Conservation (phyloP, 2,888 invertebrate species). For the Adineta ricciae region DNA sequence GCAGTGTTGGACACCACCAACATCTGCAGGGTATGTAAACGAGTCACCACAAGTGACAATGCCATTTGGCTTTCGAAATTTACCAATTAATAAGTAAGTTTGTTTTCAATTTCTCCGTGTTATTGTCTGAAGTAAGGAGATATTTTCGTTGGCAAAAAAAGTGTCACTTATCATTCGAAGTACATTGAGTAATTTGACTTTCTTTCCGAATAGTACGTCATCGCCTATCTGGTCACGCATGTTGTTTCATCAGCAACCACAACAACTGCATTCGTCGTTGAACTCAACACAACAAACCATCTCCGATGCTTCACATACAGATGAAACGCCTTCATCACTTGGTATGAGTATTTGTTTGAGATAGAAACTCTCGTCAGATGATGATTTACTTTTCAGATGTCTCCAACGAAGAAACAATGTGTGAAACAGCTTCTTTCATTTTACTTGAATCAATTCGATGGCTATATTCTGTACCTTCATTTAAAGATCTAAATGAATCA, state of each 20-base stretch:
- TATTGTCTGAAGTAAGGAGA: too few species aligned
- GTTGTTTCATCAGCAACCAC: neutral
- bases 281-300: neutral
- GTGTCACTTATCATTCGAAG: too few species aligned
- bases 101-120: neutral
- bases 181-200: neutral
- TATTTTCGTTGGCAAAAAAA: too few species aligned
- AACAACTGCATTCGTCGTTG: neutral
- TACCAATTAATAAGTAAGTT: neutral
- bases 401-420: neutral
- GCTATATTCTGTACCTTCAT: neutral
- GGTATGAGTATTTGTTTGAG: neutral
- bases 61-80: neutral
- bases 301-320: neutral
- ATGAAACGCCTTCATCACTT: neutral
- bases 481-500: neutral
- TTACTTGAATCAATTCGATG: slow-evolving; percentile 15
- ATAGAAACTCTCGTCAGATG: too few species aligned
- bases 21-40: neutral
- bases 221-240: neutral
- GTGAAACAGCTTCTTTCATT: neutral
- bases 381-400: neutral
- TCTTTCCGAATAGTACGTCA: neutral
- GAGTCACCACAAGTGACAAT: neutral
- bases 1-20: neutral